Conservation (phyloP, 2,888 invertebrate species). For the Pollenia angustigena region DNA sequence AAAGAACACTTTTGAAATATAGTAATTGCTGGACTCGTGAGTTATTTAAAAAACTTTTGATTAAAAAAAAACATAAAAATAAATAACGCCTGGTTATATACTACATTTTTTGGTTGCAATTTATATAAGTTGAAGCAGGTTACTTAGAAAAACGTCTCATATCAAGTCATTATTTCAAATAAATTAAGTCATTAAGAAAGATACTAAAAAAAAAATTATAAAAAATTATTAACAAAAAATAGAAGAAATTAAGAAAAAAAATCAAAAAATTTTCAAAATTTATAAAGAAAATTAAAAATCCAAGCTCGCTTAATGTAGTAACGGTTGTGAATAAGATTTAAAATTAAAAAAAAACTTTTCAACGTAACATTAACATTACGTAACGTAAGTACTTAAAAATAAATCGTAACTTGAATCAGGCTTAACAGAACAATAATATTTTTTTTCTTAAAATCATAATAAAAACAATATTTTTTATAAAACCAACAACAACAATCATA, state of each 20-base stretch:
- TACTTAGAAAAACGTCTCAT: background rate
- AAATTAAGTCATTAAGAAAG: background rate
- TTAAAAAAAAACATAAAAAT: no score
- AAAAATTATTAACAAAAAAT: background rate
- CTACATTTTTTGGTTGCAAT: no score
- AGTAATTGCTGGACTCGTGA: no score
- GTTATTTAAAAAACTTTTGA: no score
- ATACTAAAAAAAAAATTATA: background rate
- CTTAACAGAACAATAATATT: conserved; percentile 60
- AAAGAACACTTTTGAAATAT: no score
- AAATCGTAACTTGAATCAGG: conserved; percentile 56
- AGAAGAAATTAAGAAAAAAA: background rate
- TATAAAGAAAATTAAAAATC: conserved; percentile 15
- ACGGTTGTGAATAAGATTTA: conserved; percentile 81
- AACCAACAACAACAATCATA: conserved; percentile 41
- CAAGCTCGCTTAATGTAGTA: conserved; percentile 83
- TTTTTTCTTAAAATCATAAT: conserved; percentile 11
- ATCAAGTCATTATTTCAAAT: background rate
- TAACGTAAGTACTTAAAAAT: conserved; percentile 4
- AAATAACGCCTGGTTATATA: no score
- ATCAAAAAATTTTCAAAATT: background rate
- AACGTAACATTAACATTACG: conserved; percentile 11
- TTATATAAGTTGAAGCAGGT: no score
- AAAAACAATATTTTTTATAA: conserved; percentile 35
- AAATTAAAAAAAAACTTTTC: background rate